phyloP scores from a whole-genome alignment of 2,888 invertebrate species.

The Leptinotarsa juncta region DNA sequence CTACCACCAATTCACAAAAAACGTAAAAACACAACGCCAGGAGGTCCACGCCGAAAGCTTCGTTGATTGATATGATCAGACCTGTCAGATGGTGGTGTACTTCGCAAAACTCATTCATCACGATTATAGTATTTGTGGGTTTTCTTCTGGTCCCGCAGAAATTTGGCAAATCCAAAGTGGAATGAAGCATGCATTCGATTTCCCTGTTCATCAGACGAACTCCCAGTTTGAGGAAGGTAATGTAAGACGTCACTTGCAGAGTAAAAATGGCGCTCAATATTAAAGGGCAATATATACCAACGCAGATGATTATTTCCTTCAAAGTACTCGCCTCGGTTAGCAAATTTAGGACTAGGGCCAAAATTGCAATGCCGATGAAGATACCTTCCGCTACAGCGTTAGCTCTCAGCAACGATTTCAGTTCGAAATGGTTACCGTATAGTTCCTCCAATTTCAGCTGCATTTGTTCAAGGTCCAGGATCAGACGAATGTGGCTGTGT shows the following conservation, averaged over 20 bases:
- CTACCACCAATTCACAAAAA: slow-evolving; percentile 52
- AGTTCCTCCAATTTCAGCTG: not conserved
- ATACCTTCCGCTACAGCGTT: not conserved
- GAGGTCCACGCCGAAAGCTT: slow-evolving; percentile 51
- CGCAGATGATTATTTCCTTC: too few species aligned
- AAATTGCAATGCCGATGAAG: not conserved
- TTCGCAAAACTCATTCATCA: slow-evolving; percentile 41
- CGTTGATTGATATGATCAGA: slow-evolving; percentile 49
- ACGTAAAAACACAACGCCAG: slow-evolving; percentile 49
- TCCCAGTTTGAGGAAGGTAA: not conserved
- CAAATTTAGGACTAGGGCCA: too few species aligned
- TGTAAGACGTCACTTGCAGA: slow-evolving; percentile 1
- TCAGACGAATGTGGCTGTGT: slow-evolving; percentile 7
- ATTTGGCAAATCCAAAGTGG: not conserved
- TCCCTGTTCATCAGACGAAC: slow-evolving; percentile 1
- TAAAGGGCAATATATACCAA: not conserved
- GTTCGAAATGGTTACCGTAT: not conserved
- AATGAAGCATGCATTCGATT: not conserved
- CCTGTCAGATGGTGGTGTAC: slow-evolving; percentile 54
- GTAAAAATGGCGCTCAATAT: not conserved
- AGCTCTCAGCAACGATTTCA: not conserved
- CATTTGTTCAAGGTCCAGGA: not conserved
- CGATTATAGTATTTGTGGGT: slow-evolving; percentile 13
- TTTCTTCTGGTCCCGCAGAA: not conserved
- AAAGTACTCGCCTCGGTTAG: not conserved